Base-by-base conservation (phyloP, 2,113 vertebrate genomes). In the Trogon surrucura region DNA sequence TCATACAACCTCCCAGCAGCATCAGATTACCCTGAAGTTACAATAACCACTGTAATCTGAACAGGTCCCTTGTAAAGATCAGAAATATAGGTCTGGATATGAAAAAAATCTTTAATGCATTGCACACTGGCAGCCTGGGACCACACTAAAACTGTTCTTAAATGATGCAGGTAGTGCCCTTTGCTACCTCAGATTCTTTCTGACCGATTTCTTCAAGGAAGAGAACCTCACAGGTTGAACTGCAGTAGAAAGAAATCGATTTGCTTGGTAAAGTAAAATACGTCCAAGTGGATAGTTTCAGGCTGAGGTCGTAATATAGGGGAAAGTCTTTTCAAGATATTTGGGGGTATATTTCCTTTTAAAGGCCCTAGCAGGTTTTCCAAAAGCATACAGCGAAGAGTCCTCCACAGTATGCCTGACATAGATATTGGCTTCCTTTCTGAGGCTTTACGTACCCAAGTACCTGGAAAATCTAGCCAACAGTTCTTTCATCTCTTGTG, bases 11-110 rank as follows among this genome's bases (percentile, higher is more conserved):
- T 94, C 80, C 66, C 69, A 57, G 80, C 5, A 85, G 83, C 57
- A 72, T 72, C 50, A 50, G 65, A 74, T 88, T 95, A 88, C 91
- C 89, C 15, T 90, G 88, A 90, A 90, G 86, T 65, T 92, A 65
- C 41, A 73, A 54, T 57, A 94, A 86, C 65, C 65, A 50, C 85
- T 65, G 57, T 74, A 86, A 86, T 84, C 93, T 80, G 85, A 93
- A 57, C 65, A 79, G 72, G 77, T 86, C 22, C 64, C 75, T 67
- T 88, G 77, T 70, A 85, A 44, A 78, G n/a, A 91, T 53, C 50
- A 93, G 66, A 85, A 91, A 93, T 80, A 58, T 2, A 51, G 47
- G 78, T 73, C 66, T 89, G 36, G n/a, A 47, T 67, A 54, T 45
- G 64, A 80, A 29, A 72, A 69, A 85, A 80, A 47, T 71, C 87